Evolutionary conservation across 1,140 invertebrate genomes (phyloP), one percentile per base, ranked within the genome.

Genomic region (Orius laevigatus): DNA sequence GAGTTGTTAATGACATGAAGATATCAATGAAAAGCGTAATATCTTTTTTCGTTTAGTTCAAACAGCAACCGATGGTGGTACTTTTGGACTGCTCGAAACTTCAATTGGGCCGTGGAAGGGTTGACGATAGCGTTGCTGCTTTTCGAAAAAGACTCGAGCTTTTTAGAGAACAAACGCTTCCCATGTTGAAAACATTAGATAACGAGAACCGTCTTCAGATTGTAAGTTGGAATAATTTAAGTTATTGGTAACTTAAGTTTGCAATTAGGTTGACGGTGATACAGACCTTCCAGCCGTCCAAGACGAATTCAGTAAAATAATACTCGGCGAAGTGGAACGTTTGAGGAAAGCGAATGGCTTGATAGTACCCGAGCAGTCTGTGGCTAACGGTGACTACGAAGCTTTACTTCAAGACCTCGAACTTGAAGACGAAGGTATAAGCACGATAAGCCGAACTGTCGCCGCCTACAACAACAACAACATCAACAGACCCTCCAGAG

Each of bases 11-110:
- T n/a, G 25, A 25, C 8, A 25, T 8, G 25, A 25, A 25, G 3
- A 8, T 25, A 25, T 25, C 25, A 25, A 25, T 25, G 25, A 25
- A n/a, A n/a, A n/a, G n/a, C n/a, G n/a, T n/a, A n/a, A n/a, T n/a
- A n/a, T n/a, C n/a, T 25, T 25, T 25, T 25, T 25, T 25, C 25
- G 25, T 25, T 25, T 25, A 25, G 83, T 86, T 79, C 60, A 72
- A 76, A 40, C 72, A 79, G 59, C 67, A 74, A 41, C 83, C 84
- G 1, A 72, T 79, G 1, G 71, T 86, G 58, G 73, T 89, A 1
- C 66, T 90, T 1, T 62, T 90, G 54, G 85, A 88, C 60, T 87
- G 85, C 61, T 90, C 82, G 0, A 89, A 89, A 60, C 65, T 88
- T 18, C 83, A 89, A 63, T 67, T 87, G 34, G 83, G 80, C 1